Percentiles rank a stretch among this genome's conserved stretches.
Evolutionary conservation across 2,888 invertebrate species (phyloP).

Genomic region (Lumbricus terrestris): DNA sequence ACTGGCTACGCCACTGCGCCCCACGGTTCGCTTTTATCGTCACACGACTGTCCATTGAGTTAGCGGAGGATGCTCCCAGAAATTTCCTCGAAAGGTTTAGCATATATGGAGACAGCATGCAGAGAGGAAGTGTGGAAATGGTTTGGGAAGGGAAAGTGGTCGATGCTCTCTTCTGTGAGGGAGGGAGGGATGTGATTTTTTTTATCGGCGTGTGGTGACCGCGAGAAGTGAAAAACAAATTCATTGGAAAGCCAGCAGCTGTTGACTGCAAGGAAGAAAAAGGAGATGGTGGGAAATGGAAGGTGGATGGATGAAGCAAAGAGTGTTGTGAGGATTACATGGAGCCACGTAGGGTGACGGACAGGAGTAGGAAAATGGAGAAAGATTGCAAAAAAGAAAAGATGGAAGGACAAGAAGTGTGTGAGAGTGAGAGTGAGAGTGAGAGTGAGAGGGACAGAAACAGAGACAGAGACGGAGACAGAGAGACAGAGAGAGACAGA

Average conservation of each 20-base stretch:
- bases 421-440: neutral
- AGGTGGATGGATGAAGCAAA: too few relatives aligned
- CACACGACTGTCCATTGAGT: neutral
- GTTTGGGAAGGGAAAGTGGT: neutral
- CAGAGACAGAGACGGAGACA: neutral
- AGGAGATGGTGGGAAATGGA: neutral
- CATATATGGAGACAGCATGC: neutral
- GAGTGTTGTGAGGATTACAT: too few relatives aligned
- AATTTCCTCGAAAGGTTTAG: too few relatives aligned
- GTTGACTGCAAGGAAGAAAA: too few relatives aligned
- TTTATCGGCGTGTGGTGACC: neutral
- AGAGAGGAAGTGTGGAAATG: neutral
- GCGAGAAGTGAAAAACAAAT: neutral
- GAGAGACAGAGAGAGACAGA: too few relatives aligned
- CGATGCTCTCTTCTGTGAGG: neutral
- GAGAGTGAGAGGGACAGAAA: neutral
- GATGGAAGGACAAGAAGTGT: neutral
- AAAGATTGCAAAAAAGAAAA: too few relatives aligned
- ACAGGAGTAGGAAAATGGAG: too few relatives aligned
- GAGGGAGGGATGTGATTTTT: neutral
- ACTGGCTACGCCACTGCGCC: too few relatives aligned
- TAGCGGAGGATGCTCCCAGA: neutral
- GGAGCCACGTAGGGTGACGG: too few relatives aligned
- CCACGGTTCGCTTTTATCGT: neutral
- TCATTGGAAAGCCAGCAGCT: neutral